Base-by-base conservation (phyloP, 2,888 invertebrate genomes). In the Tipula confusa region DNA sequence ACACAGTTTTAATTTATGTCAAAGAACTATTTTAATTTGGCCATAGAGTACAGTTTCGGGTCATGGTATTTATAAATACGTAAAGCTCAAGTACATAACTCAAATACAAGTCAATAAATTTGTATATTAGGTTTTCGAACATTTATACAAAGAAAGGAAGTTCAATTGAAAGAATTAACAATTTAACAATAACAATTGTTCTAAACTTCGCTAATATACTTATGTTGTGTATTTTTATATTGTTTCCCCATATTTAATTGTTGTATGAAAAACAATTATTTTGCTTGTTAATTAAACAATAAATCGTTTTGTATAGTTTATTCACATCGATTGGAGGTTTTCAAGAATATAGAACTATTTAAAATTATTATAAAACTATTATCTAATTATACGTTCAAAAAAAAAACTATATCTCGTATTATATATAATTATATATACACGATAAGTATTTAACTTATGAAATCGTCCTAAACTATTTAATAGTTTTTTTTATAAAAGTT, bases 111-210 rank as follows among this genome's bases (percentile, higher is more conserved):
- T 64, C 64, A 64, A 64, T 64, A 64, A 64, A 64, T 64, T 64
- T 64, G 24, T 64, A 64, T 64, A 64, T 64, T 64, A 24, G 24
- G 64, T 64, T 64, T 64, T 18, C 9, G 64, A 18, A 64, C 64
- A n/a, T n/a, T n/a, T n/a, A n/a, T n/a, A 64, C 64, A 64, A 64
- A 64, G 64, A 64, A 64, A 64, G 64, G 64, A 64, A 64, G 64
- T 64, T 64, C 64, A 64, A 64, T 64, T 64, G 64, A 64, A 64
- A 64, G 33, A 64, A 64, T 64, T 43, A 43, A 43, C 43, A 43
- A 43, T 43, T 64, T 64, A 64, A 64, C 64, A 64, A 64, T 64
- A 64, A 64, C 64, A 64, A 64, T 64, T 64, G 64, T 64, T 64
- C 64, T 64, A 64, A 64, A 64, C 64, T 64, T 64, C 24, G 64